Conservation (phyloP, 2,797 vertebrate species). For the Hybognathus amarus region DNA sequence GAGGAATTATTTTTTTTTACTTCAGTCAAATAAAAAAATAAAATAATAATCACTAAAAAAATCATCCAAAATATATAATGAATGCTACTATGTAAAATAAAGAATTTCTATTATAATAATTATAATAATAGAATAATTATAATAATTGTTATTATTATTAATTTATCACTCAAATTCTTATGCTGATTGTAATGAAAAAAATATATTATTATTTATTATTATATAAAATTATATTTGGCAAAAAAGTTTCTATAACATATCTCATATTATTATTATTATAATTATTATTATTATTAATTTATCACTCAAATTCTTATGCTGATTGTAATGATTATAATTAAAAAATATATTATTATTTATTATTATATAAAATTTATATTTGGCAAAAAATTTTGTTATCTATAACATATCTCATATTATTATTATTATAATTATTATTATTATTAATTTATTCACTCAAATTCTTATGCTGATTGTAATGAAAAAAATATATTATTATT, state of each 20-base stretch:
- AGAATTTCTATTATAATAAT: neutral
- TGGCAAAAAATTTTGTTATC: neutral
- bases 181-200: neutral
- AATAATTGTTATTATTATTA: neutral
- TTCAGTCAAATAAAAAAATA: neutral
- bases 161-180: neutral
- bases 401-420: neutral
- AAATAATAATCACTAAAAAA: neutral
- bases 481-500: too few relatives aligned
- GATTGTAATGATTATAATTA: neutral
- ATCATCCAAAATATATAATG: neutral
- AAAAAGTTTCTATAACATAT: neutral
- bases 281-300: neutral
- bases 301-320: neutral
- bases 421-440: neutral
- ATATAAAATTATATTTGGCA: neutral
- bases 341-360: too few relatives aligned
- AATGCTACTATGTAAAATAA: neutral
- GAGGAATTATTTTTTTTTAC: too few relatives aligned
- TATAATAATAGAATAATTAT: too few relatives aligned
- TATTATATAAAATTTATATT: neutral
- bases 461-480: neutral
- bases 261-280: too few relatives aligned
- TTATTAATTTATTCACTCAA: neutral
- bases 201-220: too few relatives aligned